Percentiles rank a stretch among this genome's conserved stretches.
These are phyloP conservation scores for Cephus sareptanus DNA, from an alignment of 2,888 invertebrate genomes.

Conservation along the genomic window DNA sequence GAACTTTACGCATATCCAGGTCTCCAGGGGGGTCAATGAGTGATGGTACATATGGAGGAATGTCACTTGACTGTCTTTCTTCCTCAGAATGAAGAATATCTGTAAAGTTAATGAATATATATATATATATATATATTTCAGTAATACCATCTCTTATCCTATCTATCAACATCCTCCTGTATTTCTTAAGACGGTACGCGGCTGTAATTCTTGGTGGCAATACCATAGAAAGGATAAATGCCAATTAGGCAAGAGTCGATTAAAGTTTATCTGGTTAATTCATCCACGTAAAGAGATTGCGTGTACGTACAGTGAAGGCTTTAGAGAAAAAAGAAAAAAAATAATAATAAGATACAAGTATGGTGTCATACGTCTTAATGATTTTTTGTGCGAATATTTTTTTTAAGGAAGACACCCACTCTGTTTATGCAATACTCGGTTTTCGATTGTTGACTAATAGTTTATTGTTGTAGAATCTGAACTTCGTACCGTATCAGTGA, in stretches of 20 bases:
- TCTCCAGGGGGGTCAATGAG: conserved; percentile 81
- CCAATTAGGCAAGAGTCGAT: conserved; percentile 18
- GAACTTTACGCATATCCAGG: conserved; percentile 83
- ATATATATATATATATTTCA: background rate
- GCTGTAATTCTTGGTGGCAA: background rate
- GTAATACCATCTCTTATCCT: background rate
- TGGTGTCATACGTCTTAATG: conserved; percentile 12
- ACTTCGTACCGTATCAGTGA: conserved; percentile 79
- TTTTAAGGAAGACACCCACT: background rate
- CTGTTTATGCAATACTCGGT: no score
- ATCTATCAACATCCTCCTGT: background rate
- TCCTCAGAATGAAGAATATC: conserved; percentile 83
- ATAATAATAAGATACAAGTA: conserved; percentile 5
- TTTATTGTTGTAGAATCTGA: background rate
- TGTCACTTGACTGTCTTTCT: conserved; percentile 86
- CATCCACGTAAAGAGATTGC: conserved; percentile 18
- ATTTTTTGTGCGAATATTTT: background rate
- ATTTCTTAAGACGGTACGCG: background rate
- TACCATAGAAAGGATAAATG: background rate
- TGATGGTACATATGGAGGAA: conserved; percentile 89
- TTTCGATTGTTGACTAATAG: background rate
- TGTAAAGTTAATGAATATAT: conserved; percentile 36
- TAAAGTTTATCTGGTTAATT: conserved; percentile 27
- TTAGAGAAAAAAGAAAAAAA: conserved; percentile 12
- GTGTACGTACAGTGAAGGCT: conserved; percentile 15